Evolutionary conservation across 2,113 vertebrate species (phyloP), one percentile per base, ranked within the genome.

Genomic region (Paramormyrops kingsleyae): DNA sequence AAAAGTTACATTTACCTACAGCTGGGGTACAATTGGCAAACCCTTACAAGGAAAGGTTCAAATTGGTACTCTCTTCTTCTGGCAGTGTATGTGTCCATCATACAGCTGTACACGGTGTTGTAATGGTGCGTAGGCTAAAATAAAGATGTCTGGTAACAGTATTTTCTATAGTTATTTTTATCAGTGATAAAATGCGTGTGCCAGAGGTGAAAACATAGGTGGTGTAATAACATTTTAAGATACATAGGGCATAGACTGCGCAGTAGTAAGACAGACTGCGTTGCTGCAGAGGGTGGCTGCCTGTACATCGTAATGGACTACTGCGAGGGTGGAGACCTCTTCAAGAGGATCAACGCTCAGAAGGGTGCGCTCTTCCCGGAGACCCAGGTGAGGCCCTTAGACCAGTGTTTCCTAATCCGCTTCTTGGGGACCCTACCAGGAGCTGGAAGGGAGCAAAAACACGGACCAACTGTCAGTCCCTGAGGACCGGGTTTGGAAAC

Each of bases 231-330:
- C 35, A 8, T 80, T 19, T 19, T 42, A 80, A 77, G 74, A 15
- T 39, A 80, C 15, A 80, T 3, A 39, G 31, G 35, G 31, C 35
- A 42, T 42, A 5, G 35, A 39, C 31, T 42, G 35, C 5, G 17
- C 52, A 62, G 39, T 59, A 62, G 39, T 59, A 24, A 21, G 92
- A 2, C 87, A 9, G 92, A 2, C 88, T 56, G 9, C 49, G 35
- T 0, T 35, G 6, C 44, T 59, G 35, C 92, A 99, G 99, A 99
- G 96, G 96, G 95, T 53, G 99, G 99, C 0, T 98, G 97, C 93
- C 96, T 99, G 42, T 99, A 98, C 91, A 99, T 99, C 92, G 98
- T 99, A 88, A 99, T 99, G 99, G 98, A 99, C 95, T 99, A 99
- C 92, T 99, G 99, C 94, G 99, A 99, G 95, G 99, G 99, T 90